A percentile compares a stretch with the other conserved stretches of the same genome.
Conservation (phyloP, 2,888 invertebrate species). For the Oligia strigilis region DNA sequence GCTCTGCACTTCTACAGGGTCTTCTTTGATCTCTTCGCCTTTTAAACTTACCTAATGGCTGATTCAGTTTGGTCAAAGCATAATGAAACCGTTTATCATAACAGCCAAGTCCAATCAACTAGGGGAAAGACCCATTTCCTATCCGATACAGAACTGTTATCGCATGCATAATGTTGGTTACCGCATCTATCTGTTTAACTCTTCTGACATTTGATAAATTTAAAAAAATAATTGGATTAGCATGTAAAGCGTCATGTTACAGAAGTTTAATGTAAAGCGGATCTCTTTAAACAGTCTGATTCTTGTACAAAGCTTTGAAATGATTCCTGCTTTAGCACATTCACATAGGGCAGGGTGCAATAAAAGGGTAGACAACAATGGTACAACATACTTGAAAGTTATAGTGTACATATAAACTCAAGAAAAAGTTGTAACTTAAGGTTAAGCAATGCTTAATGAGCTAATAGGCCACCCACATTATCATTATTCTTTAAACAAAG, state of each 20-base stretch:
- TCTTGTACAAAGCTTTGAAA: background rate
- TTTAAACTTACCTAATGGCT: background rate
- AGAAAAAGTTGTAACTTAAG: background rate
- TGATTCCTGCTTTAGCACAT: background rate
- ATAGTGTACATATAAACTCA: background rate
- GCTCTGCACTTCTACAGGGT: background rate
- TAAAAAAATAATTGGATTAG: background rate
- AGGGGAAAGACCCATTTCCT: slow-evolving; percentile 19
- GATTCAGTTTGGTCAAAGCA: background rate
- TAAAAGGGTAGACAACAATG: background rate
- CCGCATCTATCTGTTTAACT: background rate
- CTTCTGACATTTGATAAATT: background rate
- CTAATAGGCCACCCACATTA: background rate
- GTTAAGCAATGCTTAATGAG: slow-evolving; percentile 24
- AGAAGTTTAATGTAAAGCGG: background rate
- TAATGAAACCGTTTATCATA: slow-evolving; percentile 8
- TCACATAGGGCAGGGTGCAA: background rate
- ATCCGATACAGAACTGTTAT: background rate
- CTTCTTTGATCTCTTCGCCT: background rate
- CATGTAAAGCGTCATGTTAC: background rate
- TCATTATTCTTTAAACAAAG: slow-evolving; percentile 14
- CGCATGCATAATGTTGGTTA: background rate
- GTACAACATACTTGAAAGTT: background rate
- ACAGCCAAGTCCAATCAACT: background rate
- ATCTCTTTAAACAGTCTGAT: background rate